Base-by-base conservation (phyloP, 92 coral and sea anemone species). In the Parazoanthus swiftii region DNA sequence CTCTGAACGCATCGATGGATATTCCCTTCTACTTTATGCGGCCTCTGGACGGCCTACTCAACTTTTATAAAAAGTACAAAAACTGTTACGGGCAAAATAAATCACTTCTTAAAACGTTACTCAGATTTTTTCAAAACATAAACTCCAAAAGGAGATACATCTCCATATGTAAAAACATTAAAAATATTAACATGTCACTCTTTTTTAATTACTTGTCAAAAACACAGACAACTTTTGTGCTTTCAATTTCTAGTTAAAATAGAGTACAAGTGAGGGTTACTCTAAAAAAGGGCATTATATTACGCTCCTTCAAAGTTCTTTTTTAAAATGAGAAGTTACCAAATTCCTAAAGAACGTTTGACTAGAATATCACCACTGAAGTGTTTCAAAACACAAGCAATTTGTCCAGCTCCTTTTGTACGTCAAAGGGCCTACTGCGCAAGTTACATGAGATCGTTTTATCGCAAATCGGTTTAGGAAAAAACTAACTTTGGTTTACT, bases 61-160 rank as follows among this genome's bases (percentile, higher is more conserved):
- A 84, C 87, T 84, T 84, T 84, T 84, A 84, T 84, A 84, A 84
- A 84, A 84, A 84, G 87, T 84, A 84, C 87, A 71, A 84, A 84
- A 77, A 84, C 77, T 82, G 58, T 25, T 15, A 25, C 50, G 66
- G 79, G 43, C 26, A 82, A 48, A 67, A 39, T 65, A 48, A 42
- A 66, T 66, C 35, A 70, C 39, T 29, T 35, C 13, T 36, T 29
- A 25, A 83, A 67, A 35, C 78, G 37, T 65, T 44, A 38, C 42
- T 38, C 76, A 59, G 7, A 67, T 37, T 39, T 23, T 13, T 68
- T 16, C 48, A n/a, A 23, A 38, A 42, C 59, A 18, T 6, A 8
- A 66, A 6, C 51, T 84, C n/a, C n/a, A 46, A 70, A 71, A 43
- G 5, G 25, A 26, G 20, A 25, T 23, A 36, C 18, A 84, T 15